Percentiles rank a stretch among this genome's conserved stretches.
Evolutionary conservation across 2,888 invertebrate species (phyloP).

Genomic region (Syrphus vitripennis): DNA sequence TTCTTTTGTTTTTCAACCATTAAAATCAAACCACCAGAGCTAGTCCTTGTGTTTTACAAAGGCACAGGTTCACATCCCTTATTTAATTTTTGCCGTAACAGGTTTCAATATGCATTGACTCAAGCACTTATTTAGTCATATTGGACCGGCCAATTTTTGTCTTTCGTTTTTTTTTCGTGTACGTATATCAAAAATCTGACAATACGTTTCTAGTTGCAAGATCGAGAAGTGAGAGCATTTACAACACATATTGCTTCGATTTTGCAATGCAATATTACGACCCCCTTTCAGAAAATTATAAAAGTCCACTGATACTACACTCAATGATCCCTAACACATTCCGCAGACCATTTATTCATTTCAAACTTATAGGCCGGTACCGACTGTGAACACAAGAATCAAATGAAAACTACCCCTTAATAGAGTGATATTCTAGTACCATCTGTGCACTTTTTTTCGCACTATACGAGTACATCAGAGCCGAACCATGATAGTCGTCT

Average conservation of each 20-base stretch:
- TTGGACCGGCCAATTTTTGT: slow-evolving; percentile 1
- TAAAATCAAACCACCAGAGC: slow-evolving; percentile 56
- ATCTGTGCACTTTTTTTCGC: slow-evolving; percentile 74
- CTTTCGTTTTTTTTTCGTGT: background rate
- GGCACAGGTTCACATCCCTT: slow-evolving; percentile 40
- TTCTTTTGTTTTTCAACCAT: slow-evolving; percentile 48
- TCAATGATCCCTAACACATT: slow-evolving; percentile 55
- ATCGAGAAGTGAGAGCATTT: slow-evolving; percentile 73
- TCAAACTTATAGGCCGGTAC: slow-evolving; percentile 9
- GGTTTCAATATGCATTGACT: slow-evolving; percentile 46
- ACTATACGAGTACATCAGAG: slow-evolving; percentile 69
- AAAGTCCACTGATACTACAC: slow-evolving; percentile 23
- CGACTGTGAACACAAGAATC: slow-evolving; percentile 74
- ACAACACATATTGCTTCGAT: slow-evolving; percentile 75
- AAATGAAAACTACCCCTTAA: slow-evolving; percentile 80
- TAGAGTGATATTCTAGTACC: slow-evolving; percentile 74
- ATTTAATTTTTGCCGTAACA: slow-evolving; percentile 35
- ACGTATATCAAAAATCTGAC: slow-evolving; percentile 68
- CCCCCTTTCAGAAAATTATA: slow-evolving; percentile 36
- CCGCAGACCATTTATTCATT: slow-evolving; percentile 28
- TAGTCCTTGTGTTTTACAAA: background rate
- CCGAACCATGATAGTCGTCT: slow-evolving; percentile 29
- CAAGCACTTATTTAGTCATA: slow-evolving; percentile 44
- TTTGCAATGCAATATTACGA: slow-evolving; percentile 70
- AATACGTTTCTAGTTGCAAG: slow-evolving; percentile 80